Percentiles rank a stretch among this genome's conserved stretches.
Evolutionary conservation across 2,797 vertebrate genomes (phyloP).

Genomic region (Anniella stebbinsi): DNA sequence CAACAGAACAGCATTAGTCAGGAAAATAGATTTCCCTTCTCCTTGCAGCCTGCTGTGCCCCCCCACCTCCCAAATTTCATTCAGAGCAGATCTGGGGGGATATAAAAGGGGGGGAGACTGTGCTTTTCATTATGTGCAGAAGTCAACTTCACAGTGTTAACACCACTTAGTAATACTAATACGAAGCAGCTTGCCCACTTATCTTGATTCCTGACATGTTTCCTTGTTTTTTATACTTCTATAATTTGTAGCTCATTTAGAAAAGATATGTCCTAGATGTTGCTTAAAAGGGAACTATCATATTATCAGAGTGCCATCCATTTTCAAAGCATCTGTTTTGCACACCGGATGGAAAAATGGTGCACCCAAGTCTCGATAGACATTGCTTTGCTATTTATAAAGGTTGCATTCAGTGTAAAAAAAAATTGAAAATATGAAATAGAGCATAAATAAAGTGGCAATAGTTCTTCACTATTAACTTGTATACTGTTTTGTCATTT

Average conservation of each 20-base stretch:
- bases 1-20: too few species aligned
- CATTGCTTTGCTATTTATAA: slow-evolving; percentile 14
- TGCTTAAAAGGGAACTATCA: background rate
- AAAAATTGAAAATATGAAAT: slow-evolving; percentile 31
- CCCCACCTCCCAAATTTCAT: too few species aligned
- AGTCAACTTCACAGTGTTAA: background rate
- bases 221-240: background rate
- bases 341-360: slow-evolving; percentile 10
- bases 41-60: too few species aligned
- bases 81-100: too few species aligned
- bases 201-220: background rate
- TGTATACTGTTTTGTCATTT: slow-evolving; percentile 47
- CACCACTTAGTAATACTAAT: background rate
- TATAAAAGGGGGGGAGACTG: background rate
- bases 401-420: slow-evolving; percentile 36
- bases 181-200: background rate
- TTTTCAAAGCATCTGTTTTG: slow-evolving; percentile 25
- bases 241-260: background rate
- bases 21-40: too few species aligned
- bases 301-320: background rate
- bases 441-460: background rate
- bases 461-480: slow-evolving; percentile 25
- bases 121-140: background rate
- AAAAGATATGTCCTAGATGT: background rate
- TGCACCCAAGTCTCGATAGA: slow-evolving; percentile 20